phyloP scores from a whole-genome alignment of 2,888 invertebrate genomes.

The Diplolepis rosae region DNA sequence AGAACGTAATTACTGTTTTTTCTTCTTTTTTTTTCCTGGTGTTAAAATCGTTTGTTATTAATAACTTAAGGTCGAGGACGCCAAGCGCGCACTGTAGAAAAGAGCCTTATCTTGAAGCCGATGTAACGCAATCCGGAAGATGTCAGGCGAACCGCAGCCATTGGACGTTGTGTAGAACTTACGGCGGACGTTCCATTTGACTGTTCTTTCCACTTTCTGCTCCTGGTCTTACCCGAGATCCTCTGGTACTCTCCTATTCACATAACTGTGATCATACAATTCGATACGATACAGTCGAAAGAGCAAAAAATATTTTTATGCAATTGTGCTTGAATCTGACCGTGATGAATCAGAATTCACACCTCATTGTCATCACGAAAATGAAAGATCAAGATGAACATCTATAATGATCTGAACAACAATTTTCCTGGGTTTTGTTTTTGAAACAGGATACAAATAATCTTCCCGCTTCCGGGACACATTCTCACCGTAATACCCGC shows the following conservation, averaged over 20 bases:
- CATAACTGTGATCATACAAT: neutral
- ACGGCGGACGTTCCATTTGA: constrained; percentile 59
- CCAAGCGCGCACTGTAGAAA: neutral
- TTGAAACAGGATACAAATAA: too few relatives aligned
- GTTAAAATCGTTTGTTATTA: neutral
- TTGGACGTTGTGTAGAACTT: constrained; percentile 49
- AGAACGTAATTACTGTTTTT: neutral
- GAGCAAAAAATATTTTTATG: neutral
- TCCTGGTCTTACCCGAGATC: constrained; percentile 43
- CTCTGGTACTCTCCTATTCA: constrained; percentile 39
- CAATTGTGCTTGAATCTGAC: neutral
- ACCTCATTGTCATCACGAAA: neutral
- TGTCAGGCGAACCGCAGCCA: constrained; percentile 45
- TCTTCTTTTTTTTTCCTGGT: neutral
- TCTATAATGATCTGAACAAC: too few relatives aligned
- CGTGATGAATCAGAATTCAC: neutral
- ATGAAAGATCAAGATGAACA: neutral
- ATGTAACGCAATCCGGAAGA: constrained; percentile 57
- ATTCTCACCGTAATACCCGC: too few relatives aligned
- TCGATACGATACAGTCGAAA: constrained; percentile 2
- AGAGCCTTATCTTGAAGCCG: constrained; percentile 2
- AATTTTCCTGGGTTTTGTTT: too few relatives aligned
- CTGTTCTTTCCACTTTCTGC: constrained; percentile 66
- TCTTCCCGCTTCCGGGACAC: too few relatives aligned
- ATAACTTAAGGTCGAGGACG: constrained; percentile 10